Evolutionary conservation across 2,888 invertebrate genomes (phyloP).

Genomic region (Alloscopus bannaensis): DNA sequence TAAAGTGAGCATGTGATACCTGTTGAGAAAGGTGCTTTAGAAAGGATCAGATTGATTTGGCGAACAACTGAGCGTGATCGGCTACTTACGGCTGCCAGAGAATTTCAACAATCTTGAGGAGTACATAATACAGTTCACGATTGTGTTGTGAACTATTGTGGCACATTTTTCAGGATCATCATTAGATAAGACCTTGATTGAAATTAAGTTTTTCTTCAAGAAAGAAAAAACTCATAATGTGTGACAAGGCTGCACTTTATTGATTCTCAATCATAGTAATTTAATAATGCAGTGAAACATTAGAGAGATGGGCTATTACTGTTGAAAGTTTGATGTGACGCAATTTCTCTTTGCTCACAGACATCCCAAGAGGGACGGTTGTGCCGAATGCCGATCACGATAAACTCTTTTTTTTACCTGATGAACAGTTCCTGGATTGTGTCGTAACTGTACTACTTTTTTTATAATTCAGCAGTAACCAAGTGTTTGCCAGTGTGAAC

Average conservation of each 20-base stretch:
- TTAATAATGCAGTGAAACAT: no score
- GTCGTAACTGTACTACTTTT: no score
- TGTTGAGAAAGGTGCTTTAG: slow-evolving; percentile 47
- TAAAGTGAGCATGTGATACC: slow-evolving; percentile 31
- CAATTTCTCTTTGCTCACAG: no score
- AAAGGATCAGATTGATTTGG: slow-evolving; percentile 27
- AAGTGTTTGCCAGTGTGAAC: background rate
- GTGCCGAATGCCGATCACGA: no score
- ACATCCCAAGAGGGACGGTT: no score
- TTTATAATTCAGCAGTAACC: no score
- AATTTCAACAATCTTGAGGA: background rate
- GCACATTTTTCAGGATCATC: background rate
- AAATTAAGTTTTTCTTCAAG: slow-evolving; percentile 34
- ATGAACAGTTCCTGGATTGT: no score
- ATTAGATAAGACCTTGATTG: slow-evolving; percentile 40
- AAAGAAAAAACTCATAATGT: slow-evolving; percentile 43
- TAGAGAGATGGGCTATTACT: no score
- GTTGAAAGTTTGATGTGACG: no score
- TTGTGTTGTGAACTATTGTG: slow-evolving; percentile 6
- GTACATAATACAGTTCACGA: slow-evolving; percentile 49
- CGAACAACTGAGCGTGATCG: slow-evolving; percentile 46
- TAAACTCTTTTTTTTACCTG: no score
- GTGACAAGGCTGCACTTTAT: slow-evolving; percentile 49
- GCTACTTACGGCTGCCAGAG: slow-evolving; percentile 43
- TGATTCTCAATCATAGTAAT: no score